Base-by-base conservation (phyloP, 2,888 invertebrate species). In the Podotricha telesiphe region DNA sequence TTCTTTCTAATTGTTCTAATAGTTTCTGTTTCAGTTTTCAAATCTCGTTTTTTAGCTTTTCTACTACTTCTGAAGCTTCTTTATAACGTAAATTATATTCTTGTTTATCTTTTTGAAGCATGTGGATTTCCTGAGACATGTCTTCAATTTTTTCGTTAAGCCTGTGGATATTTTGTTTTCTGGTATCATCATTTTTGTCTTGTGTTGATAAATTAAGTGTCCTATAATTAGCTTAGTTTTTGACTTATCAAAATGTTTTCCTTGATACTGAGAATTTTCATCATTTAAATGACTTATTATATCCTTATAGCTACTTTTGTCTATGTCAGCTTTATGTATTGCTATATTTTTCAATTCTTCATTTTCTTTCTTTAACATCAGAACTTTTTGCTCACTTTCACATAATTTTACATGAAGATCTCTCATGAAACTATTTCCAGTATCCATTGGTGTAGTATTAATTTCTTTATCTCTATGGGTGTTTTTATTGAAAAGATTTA, bases 311-410 rank as follows among this genome's bases (percentile, higher is more conserved):
- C 86, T 91, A 73, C 86, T 82, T 75, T 85, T 88, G 71, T 78
- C 85, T 65, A 78, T 81, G 67, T 88, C 82, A 69, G 84, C 80
- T 65, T 80, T 73, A 65, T 74, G 78, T 62, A 69, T 67, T 66
- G 82, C 72, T 77, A 83, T 84, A 50, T 62, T 75, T 80, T 82
- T 87, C 13, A 89, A 78, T 64, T 90, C 89, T 77, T 89, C 88
- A 84, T 92, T 93, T 80, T 94, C 89, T 80, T 91, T 93, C 74
- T 84, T 89, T 28, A 93, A 77, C 86, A 88, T 89, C n/a, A 93
- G 81, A 42, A 91, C 83, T 76, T 84, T 90, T 77, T 93, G 93
- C 75, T 93, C 93, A 82, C 88, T 86, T 78, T 91, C 93, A 87
- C 93, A 93, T 69, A 93, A 78, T 78, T 86, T 89, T 34, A 77